These are phyloP conservation scores for Epizoanthus stellaris DNA, from an alignment of 92 coral and sea anemone genomes.

Conservation along the genomic window DNA sequence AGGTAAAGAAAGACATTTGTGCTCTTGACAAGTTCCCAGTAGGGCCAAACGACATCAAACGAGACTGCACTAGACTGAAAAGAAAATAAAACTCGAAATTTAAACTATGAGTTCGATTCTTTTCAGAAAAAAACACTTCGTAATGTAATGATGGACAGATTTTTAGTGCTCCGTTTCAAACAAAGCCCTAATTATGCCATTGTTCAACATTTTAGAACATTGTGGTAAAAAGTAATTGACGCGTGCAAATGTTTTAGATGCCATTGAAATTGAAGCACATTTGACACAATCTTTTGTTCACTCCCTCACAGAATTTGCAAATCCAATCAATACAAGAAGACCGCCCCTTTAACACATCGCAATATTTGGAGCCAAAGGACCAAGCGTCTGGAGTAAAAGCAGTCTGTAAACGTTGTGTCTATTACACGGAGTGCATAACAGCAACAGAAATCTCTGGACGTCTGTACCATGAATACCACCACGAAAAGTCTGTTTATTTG, in stretches of 20 bases:
- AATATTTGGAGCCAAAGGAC: neutral
- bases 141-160: slow-evolving; percentile 12
- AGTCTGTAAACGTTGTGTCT: neutral
- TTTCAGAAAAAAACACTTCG: slow-evolving; percentile 11
- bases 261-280: slow-evolving; percentile 41
- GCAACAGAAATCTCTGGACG: neutral
- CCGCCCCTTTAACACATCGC: slow-evolving; percentile 54
- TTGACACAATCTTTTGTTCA: slow-evolving; percentile 53
- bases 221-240: slow-evolving; percentile 11
- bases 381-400: neutral
- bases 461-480: slow-evolving; percentile 1
- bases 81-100: neutral
- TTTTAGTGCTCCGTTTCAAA: neutral
- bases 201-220: slow-evolving; percentile 18
- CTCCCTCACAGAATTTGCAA: slow-evolving; percentile 54
- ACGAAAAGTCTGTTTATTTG: neutral
- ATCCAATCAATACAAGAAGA: slow-evolving; percentile 57
- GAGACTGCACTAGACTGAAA: neutral
- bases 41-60: neutral
- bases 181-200: slow-evolving; percentile 29
- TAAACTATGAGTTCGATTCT: neutral
- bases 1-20: slow-evolving; percentile 5
- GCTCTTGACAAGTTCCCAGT: neutral
- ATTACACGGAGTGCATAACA: neutral
- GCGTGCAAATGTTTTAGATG: slow-evolving; percentile 60